Evolutionary conservation across 2,797 vertebrate genomes (phyloP).

Genomic region (Sebastes baramenuke): DNA sequence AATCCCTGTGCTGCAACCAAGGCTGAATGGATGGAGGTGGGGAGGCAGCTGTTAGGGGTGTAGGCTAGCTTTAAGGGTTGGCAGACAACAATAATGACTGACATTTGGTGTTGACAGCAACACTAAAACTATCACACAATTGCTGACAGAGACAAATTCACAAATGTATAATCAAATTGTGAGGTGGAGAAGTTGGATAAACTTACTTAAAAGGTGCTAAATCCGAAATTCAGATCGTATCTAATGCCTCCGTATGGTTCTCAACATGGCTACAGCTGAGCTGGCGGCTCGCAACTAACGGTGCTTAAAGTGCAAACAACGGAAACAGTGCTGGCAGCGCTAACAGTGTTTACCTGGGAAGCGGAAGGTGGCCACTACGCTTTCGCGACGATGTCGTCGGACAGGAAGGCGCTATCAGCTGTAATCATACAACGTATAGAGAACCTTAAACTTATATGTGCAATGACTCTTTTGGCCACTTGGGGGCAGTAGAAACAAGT

Average conservation of each 20-base stretch:
- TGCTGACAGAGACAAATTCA: background rate
- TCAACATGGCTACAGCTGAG: background rate
- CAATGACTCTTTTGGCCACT: no score
- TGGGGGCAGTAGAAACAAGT: no score
- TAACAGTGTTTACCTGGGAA: background rate
- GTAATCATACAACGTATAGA: no score
- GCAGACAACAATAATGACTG: background rate
- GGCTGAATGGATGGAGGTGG: slow-evolving; percentile 7
- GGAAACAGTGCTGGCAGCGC: background rate
- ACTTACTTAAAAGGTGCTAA: background rate
- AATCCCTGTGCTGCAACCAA: slow-evolving; percentile 28
- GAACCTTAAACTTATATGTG: no score
- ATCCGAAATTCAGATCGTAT: background rate
- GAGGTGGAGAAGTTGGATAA: background rate
- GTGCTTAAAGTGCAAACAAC: background rate
- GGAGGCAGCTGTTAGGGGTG: slow-evolving; percentile 21
- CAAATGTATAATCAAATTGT: background rate
- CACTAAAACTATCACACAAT: slow-evolving; percentile 4
- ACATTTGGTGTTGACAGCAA: slow-evolving; percentile 11
- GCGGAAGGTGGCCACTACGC: no score
- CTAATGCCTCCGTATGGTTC: background rate
- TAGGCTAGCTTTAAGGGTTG: background rate
- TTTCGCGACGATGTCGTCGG: rapidly evolving
- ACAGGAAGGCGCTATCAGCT: no score
- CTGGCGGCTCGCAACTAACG: background rate